Conservation (phyloP, 2,888 invertebrate genomes). For the Callimorpha dominula region DNA sequence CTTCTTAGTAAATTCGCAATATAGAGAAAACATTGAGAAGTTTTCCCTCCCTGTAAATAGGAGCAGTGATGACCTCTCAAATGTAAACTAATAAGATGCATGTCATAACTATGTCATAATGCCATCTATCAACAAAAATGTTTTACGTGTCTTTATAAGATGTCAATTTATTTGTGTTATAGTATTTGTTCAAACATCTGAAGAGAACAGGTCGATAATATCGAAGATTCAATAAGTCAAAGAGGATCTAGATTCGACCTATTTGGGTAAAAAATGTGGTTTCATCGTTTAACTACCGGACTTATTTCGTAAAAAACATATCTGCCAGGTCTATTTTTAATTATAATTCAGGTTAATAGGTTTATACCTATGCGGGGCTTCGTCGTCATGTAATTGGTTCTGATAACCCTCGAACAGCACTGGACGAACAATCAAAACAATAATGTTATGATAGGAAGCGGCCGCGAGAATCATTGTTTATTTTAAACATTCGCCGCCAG, state of each 20-base stretch:
- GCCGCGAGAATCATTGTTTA: conserved; percentile 71
- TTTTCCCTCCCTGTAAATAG: conserved; percentile 21
- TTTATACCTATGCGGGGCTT: conserved; percentile 24
- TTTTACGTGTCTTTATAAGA: conserved; percentile 14
- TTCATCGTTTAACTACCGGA: background rate
- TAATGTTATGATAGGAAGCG: conserved; percentile 81
- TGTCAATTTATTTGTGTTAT: conserved; percentile 45
- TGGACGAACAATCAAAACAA: conserved; percentile 77
- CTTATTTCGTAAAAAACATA: background rate
- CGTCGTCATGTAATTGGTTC: conserved; percentile 36
- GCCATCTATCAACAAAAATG: conserved; percentile 31
- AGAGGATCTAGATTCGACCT: background rate
- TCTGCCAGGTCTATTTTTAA: conserved; percentile 23
- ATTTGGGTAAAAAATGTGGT: background rate
- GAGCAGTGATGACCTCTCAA: conserved; percentile 29
- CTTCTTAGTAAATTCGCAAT: conserved; percentile 19
- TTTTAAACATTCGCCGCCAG: conserved; percentile 76
- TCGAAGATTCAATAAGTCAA: background rate
- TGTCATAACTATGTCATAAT: conserved; percentile 25
- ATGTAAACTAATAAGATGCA: conserved; percentile 24
- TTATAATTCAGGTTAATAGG: conserved; percentile 32
- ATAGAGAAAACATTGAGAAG: conserved; percentile 23
- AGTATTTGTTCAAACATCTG: conserved; percentile 23
- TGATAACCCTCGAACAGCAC: conserved; percentile 49
- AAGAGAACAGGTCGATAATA: background rate